Evolutionary conservation across 1,140 invertebrate species (phyloP).

Genomic region (Tetramorium simillimum): DNA sequence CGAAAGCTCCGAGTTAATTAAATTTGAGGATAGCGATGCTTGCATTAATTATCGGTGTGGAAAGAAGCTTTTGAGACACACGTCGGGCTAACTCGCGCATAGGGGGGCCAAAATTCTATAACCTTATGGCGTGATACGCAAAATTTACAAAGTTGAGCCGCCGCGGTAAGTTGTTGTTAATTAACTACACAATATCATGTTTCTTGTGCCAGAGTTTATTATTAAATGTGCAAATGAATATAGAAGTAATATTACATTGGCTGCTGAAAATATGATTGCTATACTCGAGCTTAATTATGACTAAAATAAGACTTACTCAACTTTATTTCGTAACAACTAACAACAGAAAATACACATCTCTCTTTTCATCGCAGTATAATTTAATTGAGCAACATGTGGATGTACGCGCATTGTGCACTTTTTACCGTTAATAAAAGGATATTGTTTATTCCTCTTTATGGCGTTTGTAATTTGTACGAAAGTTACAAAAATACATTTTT

Average conservation of each 20-base stretch:
- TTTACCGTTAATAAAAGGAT: background rate
- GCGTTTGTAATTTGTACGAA: background rate
- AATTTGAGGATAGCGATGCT: constrained; percentile 19
- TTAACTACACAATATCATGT: background rate
- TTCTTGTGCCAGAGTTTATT: background rate
- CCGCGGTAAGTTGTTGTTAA: background rate
- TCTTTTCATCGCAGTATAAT: background rate
- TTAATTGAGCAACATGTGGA: background rate
- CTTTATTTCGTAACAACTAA: background rate
- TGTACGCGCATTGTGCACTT: background rate
- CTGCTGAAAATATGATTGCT: background rate
- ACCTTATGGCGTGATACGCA: background rate
- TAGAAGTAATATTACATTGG: background rate
- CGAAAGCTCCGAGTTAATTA: constrained; percentile 30
- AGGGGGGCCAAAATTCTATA: constrained; percentile 18
- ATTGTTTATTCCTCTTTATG: background rate
- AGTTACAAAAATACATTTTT: background rate
- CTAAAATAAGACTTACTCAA: background rate
- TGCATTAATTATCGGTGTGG: constrained; percentile 39
- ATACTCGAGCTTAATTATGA: background rate
- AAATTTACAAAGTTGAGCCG: constrained; percentile 16
- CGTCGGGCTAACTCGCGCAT: background rate
- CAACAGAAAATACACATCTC: background rate
- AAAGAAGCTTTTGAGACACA: constrained; percentile 52
- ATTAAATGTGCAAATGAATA: background rate